phyloP scores from a whole-genome alignment of 2,888 invertebrate genomes.

The Bellardia bayeri region DNA sequence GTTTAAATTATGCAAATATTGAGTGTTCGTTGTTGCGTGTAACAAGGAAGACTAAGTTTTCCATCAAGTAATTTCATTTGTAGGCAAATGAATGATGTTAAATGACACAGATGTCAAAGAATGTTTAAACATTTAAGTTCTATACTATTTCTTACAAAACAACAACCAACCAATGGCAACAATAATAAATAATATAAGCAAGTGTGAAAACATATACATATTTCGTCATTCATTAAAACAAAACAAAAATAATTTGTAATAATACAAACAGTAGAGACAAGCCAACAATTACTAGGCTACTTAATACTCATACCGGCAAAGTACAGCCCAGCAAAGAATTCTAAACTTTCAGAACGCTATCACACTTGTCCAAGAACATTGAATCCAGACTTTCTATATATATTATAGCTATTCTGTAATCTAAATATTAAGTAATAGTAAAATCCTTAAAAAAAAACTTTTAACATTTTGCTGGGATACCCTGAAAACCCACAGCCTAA shows the following conservation, averaged over 20 bases:
- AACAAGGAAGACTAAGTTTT: constrained; percentile 34
- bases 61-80: constrained; percentile 29
- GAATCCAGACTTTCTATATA: too few relatives aligned
- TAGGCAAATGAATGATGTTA: constrained; percentile 45
- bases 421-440: too few relatives aligned
- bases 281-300: constrained; percentile 13
- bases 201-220: constrained; percentile 44
- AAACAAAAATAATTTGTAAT: constrained; percentile 4
- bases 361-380: background rate
- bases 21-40: background rate
- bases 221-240: constrained; percentile 31
- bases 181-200: constrained; percentile 21
- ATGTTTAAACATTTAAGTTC: constrained; percentile 52
- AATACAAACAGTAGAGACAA: constrained; percentile 7
- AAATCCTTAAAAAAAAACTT: background rate
- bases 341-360: background rate
- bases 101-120: constrained; percentile 57
- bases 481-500: background rate
- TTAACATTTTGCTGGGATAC: constrained; percentile 10
- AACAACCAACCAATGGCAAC: background rate
- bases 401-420: too few relatives aligned
- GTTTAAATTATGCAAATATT: constrained; percentile 59
- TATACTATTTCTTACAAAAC: constrained; percentile 18
- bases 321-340: constrained; percentile 16
- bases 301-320: background rate